A percentile compares a stretch with the other conserved stretches of the same genome.
phyloP scores from a whole-genome alignment of 2,797 vertebrate species.

The Myiotriccus ornatus region DNA sequence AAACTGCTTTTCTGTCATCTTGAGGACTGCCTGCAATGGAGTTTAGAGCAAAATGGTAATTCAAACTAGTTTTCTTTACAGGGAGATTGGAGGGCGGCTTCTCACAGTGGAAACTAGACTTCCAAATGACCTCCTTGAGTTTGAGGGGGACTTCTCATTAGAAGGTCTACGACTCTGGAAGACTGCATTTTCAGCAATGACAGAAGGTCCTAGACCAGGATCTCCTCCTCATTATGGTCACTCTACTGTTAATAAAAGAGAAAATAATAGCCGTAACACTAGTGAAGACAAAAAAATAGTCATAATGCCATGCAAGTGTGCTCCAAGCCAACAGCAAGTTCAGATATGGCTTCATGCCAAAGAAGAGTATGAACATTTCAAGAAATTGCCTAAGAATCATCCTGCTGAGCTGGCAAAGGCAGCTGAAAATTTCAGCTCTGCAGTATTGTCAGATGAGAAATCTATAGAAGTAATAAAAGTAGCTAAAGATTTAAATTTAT shows the following conservation, averaged over 20 bases:
- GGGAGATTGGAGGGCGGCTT: constrained; percentile 91
- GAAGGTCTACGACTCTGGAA: constrained; percentile 95
- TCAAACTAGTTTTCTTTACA: constrained; percentile 70
- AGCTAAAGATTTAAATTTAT: constrained; percentile 57
- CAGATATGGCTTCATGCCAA: constrained; percentile 93
- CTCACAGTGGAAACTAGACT: constrained; percentile 88
- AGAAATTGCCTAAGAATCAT: constrained; percentile 74
- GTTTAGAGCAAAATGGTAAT: constrained; percentile 31
- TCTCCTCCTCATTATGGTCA: constrained; percentile 74
- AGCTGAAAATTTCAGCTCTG: constrained; percentile 47
- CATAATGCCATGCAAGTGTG: constrained; percentile 92
- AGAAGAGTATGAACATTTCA: constrained; percentile 88
- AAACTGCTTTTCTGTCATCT: background rate
- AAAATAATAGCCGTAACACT: constrained; percentile 70
- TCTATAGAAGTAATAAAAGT: constrained; percentile 62
- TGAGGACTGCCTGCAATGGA: background rate
- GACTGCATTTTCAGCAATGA: constrained; percentile 94
- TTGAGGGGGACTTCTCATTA: constrained; percentile 89
- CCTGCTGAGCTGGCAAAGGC: constrained; percentile 60
- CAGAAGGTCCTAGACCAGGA: constrained; percentile 77
- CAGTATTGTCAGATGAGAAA: constrained; percentile 59
- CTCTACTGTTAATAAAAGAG: constrained; percentile 59
- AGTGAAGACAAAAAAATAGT: constrained; percentile 87
- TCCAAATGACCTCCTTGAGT: constrained; percentile 87
- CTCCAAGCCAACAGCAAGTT: constrained; percentile 88